Evolutionary conservation across 2,888 invertebrate species (phyloP).

Genomic region (Cryptocephalus moraei): DNA sequence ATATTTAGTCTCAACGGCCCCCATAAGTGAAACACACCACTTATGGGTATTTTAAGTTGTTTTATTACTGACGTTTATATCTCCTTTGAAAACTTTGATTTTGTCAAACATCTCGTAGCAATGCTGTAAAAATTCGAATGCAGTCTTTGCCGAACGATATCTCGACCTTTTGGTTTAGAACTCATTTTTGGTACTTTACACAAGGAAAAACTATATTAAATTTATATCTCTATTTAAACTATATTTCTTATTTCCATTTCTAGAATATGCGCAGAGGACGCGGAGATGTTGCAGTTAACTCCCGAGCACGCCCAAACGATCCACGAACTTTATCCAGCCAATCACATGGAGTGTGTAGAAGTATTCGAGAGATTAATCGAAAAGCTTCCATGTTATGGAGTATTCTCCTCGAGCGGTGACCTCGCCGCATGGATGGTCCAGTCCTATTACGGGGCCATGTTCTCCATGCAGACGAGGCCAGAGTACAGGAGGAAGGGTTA

Average conservation of each 20-base stretch:
- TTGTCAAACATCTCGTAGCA: too few relatives aligned
- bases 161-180: too few relatives aligned
- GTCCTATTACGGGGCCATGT: conserved; percentile 85
- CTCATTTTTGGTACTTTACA: too few relatives aligned
- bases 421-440: conserved; percentile 87
- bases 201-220: too few relatives aligned
- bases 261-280: conserved; percentile 45
- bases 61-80: too few relatives aligned
- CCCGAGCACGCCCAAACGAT: conserved; percentile 72
- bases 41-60: too few relatives aligned
- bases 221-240: too few relatives aligned
- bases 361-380: conserved; percentile 71
- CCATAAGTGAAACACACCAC: too few relatives aligned
- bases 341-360: conserved; percentile 78
- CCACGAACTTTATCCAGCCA: conserved; percentile 79
- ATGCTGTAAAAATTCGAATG: too few relatives aligned
- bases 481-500: conserved; percentile 43
- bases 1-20: too few relatives aligned
- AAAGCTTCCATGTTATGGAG: conserved; percentile 70
- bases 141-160: too few relatives aligned
- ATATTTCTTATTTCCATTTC: neutral
- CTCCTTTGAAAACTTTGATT: too few relatives aligned
- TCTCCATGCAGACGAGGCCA: conserved; percentile 73
- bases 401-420: conserved; percentile 60
- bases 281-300: conserved; percentile 64